Conservation (phyloP, 64 coral and sea anemone species). For the Porites australiensis region DNA sequence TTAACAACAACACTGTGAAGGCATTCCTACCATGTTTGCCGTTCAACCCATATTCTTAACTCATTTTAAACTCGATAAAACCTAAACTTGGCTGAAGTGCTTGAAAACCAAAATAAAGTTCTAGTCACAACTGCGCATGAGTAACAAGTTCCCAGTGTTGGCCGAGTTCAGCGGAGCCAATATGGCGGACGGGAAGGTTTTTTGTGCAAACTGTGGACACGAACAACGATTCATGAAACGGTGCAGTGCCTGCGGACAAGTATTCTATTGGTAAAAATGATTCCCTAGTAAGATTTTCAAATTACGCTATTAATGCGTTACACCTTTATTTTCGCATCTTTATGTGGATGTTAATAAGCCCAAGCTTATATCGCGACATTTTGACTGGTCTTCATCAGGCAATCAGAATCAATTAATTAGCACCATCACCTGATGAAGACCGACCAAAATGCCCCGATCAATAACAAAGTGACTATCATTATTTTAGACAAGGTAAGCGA, state of each 20-base stretch:
- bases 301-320: no score
- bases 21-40: slow-evolving; percentile 60
- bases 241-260: slow-evolving; percentile 66
- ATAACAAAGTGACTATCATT: no score
- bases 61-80: not conserved
- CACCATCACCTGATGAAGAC: no score
- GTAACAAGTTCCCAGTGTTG: not conserved
- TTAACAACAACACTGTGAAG: not conserved
- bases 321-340: no score
- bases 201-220: slow-evolving; percentile 69
- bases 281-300: no score
- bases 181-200: slow-evolving; percentile 45
- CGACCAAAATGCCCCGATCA: no score
- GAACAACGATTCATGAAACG: slow-evolving; percentile 84
- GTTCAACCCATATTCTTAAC: slow-evolving; percentile 25
- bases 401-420: not conserved
- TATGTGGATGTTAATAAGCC: no score
- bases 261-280: slow-evolving; percentile 86
- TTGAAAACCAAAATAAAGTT: slow-evolving; percentile 73
- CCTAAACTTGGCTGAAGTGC: not conserved
- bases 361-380: no score
- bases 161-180: slow-evolving; percentile 41
- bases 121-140: slow-evolving; percentile 51
- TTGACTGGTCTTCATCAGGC: no score
- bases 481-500: no score